Conservation (phyloP, 2,888 invertebrate genomes). For the Lasioglossum oenotherae region DNA sequence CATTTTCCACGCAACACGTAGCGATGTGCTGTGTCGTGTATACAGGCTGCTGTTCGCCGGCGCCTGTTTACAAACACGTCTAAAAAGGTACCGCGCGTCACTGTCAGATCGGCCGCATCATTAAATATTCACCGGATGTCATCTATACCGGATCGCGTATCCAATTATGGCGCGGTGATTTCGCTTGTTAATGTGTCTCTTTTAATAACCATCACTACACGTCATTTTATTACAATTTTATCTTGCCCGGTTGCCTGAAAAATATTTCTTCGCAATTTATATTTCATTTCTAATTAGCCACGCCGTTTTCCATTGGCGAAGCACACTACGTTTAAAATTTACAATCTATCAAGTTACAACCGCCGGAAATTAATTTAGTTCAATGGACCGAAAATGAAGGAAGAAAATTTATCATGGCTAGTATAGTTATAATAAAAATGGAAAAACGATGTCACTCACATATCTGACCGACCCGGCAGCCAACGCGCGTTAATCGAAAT, state of each 20-base stretch:
- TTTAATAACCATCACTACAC: too few relatives aligned
- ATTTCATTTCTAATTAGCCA: background rate
- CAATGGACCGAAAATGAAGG: too few relatives aligned
- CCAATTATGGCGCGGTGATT: background rate
- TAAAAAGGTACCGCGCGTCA: background rate
- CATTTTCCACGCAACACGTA: background rate
- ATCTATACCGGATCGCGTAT: background rate
- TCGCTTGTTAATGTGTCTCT: background rate
- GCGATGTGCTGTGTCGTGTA: background rate
- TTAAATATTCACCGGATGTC: background rate
- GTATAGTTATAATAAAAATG: too few relatives aligned
- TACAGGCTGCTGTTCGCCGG: background rate
- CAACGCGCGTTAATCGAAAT: background rate
- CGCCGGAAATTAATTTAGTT: too few relatives aligned
- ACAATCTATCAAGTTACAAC: too few relatives aligned
- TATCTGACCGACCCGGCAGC: too few relatives aligned
- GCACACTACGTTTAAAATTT: too few relatives aligned
- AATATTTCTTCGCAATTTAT: background rate
- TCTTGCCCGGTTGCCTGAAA: too few relatives aligned
- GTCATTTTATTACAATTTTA: too few relatives aligned
- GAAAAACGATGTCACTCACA: too few relatives aligned
- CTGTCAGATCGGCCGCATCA: background rate
- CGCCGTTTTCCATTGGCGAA: too few relatives aligned
- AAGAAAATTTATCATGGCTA: too few relatives aligned
- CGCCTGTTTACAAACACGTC: background rate